phyloP scores from a whole-genome alignment of 1,140 invertebrate species.

The Pogonomyrmex californicus region DNA sequence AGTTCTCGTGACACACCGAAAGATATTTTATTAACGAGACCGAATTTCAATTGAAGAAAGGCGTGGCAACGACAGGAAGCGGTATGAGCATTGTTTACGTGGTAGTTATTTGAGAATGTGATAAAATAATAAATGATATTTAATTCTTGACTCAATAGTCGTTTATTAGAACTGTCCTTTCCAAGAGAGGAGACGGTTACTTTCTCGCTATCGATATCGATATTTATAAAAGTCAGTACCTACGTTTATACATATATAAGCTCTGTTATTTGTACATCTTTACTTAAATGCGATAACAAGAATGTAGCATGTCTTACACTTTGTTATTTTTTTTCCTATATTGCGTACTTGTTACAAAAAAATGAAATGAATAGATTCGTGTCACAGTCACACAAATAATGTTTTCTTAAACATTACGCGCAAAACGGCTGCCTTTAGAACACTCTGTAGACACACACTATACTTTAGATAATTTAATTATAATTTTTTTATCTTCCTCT shows the following conservation, averaged over 20 bases:
- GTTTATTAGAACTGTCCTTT: constrained; percentile 65
- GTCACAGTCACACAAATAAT: constrained; percentile 25
- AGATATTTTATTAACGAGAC: constrained; percentile 54
- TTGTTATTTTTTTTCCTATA: constrained; percentile 34
- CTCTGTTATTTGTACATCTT: constrained; percentile 69
- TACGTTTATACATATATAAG: constrained; percentile 57
- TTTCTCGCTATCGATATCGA: constrained; percentile 5
- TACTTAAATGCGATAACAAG: constrained; percentile 72
- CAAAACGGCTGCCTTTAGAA: constrained; percentile 42
- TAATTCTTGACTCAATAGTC: constrained; percentile 56
- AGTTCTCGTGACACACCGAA: constrained; percentile 36
- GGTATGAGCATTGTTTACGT: constrained; percentile 59
- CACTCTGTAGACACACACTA: constrained; percentile 6
- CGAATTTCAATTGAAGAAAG: constrained; percentile 43
- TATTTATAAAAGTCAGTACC: constrained; percentile 57
- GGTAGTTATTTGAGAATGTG: constrained; percentile 46
- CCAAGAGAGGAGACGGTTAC: not conserved
- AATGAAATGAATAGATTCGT: not conserved
- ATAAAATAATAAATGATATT: constrained; percentile 60
- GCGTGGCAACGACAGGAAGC: constrained; percentile 34
- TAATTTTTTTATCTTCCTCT: not conserved
- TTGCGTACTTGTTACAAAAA: constrained; percentile 6
- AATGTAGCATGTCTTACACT: constrained; percentile 62
- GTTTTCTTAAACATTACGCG: constrained; percentile 15
- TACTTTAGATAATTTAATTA: constrained; percentile 5